A percentile compares a stretch with the other conserved stretches of the same genome.
phyloP scores from a whole-genome alignment of 2,797 vertebrate genomes.

The Periparus ater region DNA sequence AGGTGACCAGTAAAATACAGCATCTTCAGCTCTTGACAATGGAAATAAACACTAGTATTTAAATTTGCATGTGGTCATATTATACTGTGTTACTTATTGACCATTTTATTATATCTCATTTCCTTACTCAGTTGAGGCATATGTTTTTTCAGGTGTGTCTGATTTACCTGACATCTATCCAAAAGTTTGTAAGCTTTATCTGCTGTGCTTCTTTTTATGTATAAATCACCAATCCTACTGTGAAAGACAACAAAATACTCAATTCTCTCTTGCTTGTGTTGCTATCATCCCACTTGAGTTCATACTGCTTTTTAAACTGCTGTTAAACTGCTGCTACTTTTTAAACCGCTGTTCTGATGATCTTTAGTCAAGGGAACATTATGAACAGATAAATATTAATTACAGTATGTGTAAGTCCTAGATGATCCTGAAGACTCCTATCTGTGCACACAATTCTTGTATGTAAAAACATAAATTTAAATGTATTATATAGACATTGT shows the following conservation, averaged over 20 bases:
- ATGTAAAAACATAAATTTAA: not conserved
- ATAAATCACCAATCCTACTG: not conserved
- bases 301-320: not conserved
- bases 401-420: not conserved
- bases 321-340: not conserved
- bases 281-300: not conserved
- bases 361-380: not conserved
- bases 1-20: not conserved
- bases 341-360: not conserved
- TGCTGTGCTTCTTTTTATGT: not conserved
- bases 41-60: not conserved
- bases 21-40: not conserved
- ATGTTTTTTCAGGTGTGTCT: not conserved
- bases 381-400: not conserved
- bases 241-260: not conserved
- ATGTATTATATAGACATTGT: not conserved
- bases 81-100: not conserved
- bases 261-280: not conserved
- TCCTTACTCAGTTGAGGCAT: not conserved
- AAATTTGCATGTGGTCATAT: not conserved
- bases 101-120: not conserved
- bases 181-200: not conserved
- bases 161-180: not conserved
- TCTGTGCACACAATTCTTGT: not conserved
- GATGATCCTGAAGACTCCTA: not conserved